phyloP scores from a whole-genome alignment of 64 coral and sea anemone genomes.

The Catalaphyllia jardinei region DNA sequence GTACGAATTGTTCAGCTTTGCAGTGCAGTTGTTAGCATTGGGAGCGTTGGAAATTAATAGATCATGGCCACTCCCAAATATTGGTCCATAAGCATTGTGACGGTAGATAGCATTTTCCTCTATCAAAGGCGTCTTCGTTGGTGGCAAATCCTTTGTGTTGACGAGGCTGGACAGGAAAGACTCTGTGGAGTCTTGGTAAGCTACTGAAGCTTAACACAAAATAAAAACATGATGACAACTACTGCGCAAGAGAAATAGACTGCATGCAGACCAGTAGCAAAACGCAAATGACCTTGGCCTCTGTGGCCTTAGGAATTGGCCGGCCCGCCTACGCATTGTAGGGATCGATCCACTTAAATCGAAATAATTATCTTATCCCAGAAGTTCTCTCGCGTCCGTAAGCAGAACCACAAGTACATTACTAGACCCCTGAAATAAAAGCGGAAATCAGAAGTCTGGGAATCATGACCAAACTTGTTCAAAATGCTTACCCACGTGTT shows the following conservation, averaged over 20 bases:
- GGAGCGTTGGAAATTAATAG: conserved; percentile 6
- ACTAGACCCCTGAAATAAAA: too few species aligned
- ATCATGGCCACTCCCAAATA: conserved; percentile 35
- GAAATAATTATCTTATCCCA: too few species aligned
- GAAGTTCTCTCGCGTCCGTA: too few species aligned
- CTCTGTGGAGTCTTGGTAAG: neutral
- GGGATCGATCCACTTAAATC: too few species aligned
- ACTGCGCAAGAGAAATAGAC: neutral
- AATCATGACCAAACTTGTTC: too few species aligned
- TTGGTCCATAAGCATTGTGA: neutral
- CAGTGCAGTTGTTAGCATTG: neutral
- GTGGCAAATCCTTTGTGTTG: neutral
- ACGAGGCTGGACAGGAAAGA: conserved; percentile 38
- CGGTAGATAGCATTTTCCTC: conserved; percentile 21
- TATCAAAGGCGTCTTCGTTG: neutral
- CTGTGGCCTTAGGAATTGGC: too few species aligned
- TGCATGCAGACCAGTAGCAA: too few species aligned
- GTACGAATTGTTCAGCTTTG: conserved; percentile 18
- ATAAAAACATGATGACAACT: neutral
- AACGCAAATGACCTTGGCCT: too few species aligned
- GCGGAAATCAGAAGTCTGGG: too few species aligned
- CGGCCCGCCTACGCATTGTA: too few species aligned
- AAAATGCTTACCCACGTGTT: neutral
- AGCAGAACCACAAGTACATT: too few species aligned
- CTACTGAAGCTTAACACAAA: neutral